phyloP scores from a whole-genome alignment of 2,113 vertebrate species.

The Eulacestoma nigropectus region DNA sequence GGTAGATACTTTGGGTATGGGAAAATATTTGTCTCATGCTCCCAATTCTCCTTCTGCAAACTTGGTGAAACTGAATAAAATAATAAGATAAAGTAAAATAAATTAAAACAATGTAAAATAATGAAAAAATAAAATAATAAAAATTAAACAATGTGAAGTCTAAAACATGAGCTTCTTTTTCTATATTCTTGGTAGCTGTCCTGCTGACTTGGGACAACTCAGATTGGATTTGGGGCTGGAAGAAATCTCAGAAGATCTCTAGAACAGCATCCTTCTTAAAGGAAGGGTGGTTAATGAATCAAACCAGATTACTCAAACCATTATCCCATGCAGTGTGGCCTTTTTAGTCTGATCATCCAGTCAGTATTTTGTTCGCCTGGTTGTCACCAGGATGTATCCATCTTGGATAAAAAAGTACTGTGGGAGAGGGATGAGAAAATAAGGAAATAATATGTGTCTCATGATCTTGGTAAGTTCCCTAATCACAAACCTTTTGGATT shows the following conservation, averaged over 20 bases:
- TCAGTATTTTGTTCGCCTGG: neutral
- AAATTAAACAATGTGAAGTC: neutral
- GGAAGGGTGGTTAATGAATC: neutral
- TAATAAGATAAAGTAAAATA: neutral
- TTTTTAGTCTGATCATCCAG: neutral
- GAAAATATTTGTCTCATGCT: neutral
- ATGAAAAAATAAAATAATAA: neutral
- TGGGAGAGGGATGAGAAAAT: neutral
- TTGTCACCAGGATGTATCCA: neutral
- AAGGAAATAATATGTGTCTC: neutral
- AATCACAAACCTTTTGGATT: neutral
- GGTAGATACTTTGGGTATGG: neutral
- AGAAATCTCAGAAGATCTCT: neutral
- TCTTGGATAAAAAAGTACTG: neutral
- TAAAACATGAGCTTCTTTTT: neutral
- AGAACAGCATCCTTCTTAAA: neutral
- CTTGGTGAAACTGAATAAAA: neutral
- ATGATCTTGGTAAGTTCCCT: accelerated
- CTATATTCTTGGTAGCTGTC: neutral
- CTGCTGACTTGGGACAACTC: neutral
- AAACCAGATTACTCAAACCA: neutral
- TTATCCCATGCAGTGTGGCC: neutral
- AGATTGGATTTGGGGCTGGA: neutral
- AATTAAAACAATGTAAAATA: neutral
- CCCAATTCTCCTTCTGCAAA: neutral